Percentiles rank a stretch among this genome's conserved stretches.
phyloP scores from a whole-genome alignment of 2,113 vertebrate species.

The Suricata suricatta region DNA sequence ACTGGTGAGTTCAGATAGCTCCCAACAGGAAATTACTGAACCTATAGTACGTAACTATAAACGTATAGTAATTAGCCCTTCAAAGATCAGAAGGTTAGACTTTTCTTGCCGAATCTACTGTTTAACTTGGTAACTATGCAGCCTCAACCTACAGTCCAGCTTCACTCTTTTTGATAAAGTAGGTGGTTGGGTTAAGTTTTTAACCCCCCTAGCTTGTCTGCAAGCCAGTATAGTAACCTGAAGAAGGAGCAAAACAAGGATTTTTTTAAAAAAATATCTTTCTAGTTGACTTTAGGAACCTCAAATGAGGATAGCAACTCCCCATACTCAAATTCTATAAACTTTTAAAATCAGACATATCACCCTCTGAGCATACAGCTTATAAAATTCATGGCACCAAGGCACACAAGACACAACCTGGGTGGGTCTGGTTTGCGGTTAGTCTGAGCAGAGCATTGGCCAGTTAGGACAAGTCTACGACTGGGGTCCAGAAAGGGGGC shows the following conservation, averaged over 20 bases:
- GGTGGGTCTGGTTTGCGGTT: neutral
- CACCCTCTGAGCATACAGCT: neutral
- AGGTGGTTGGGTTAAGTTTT: neutral
- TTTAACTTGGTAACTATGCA: neutral
- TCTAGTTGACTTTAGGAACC: neutral
- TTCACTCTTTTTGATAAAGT: neutral
- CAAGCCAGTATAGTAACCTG: neutral
- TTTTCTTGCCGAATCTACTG: neutral
- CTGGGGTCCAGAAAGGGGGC: neutral
- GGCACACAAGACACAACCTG: neutral
- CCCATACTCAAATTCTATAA: neutral
- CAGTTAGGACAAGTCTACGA: neutral
- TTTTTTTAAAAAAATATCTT: neutral
- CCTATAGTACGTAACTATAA: no score
- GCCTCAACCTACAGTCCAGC: neutral
- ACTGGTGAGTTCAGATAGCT: no score
- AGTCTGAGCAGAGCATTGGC: neutral
- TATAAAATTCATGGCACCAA: neutral
- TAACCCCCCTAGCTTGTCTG: neutral
- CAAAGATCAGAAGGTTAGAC: neutral
- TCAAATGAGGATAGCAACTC: neutral
- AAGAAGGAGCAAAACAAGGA: neutral
- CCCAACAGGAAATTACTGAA: neutral
- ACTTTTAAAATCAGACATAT: neutral
- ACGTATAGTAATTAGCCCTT: neutral